phyloP scores from a whole-genome alignment of 2,797 vertebrate genomes.

The Pteropus rufus region DNA sequence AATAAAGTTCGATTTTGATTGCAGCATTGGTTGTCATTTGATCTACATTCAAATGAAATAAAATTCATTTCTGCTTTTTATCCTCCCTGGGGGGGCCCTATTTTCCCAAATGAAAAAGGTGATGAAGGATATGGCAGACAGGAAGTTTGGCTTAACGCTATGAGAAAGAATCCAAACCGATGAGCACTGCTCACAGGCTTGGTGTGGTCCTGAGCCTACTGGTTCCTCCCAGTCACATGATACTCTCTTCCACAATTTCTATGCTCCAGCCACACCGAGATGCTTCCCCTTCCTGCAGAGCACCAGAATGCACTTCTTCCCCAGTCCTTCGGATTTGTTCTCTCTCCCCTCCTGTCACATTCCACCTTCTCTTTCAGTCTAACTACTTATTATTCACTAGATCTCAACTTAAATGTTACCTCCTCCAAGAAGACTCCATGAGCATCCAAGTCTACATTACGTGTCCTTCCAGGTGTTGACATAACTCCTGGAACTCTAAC shows the following conservation, averaged over 20 bases:
- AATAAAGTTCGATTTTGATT: not conserved
- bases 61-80: not conserved
- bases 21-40: not conserved
- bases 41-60: not conserved
- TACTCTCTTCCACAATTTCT: not conserved
- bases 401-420: not conserved
- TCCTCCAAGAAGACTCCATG: not conserved
- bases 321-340: not conserved
- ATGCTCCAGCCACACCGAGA: not conserved
- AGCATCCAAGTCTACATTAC: not conserved
- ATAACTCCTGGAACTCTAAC: not conserved
- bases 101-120: slow-evolving; percentile 36
- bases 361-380: not conserved
- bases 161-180: not conserved
- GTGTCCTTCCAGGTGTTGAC: not conserved
- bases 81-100: not conserved
- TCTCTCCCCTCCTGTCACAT: not conserved
- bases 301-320: not conserved
- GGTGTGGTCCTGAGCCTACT: not conserved
- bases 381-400: not conserved
- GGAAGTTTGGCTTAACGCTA: not conserved
- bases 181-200: not conserved
- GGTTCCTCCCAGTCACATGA: not conserved
- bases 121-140: not conserved
- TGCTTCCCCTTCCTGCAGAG: not conserved